Evolutionary conservation across 1,140 invertebrate species (phyloP).

Genomic region (Zaprionus kolodkinae): DNA sequence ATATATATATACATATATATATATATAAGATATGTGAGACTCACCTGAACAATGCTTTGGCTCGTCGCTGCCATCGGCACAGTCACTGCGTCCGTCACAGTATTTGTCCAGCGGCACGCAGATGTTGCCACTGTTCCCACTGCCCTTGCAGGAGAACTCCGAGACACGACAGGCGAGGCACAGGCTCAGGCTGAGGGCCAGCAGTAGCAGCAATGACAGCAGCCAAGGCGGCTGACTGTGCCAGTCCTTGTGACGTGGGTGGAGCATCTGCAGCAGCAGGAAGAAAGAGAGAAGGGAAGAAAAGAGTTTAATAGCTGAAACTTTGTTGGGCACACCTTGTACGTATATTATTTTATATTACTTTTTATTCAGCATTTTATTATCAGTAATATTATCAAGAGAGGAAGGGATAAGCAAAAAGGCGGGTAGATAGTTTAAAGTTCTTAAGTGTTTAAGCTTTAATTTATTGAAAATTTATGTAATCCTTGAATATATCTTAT

Average conservation of each 20-base stretch:
- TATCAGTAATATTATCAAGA: no score
- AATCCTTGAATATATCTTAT: no score
- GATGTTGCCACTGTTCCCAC: constrained; percentile 86
- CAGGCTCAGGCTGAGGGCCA: constrained; percentile 54
- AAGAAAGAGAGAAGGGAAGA: not conserved
- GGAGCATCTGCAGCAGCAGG: constrained; percentile 30
- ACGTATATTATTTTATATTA: not conserved
- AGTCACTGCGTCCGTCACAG: constrained; percentile 93
- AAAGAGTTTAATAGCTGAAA: not conserved
- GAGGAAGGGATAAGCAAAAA: no score
- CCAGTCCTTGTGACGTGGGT: not conserved
- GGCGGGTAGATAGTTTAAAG: no score
- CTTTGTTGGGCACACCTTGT: not conserved
- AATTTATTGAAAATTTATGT: no score
- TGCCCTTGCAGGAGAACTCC: constrained; percentile 92
- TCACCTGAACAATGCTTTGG: constrained; percentile 91
- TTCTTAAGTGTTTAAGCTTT: no score
- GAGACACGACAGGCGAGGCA: constrained; percentile 89
- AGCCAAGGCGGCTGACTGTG: constrained; percentile 40
- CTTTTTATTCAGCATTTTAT: no score
- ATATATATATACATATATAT: constrained; percentile 21
- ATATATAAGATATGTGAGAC: constrained; percentile 44
- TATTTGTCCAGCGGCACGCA: constrained; percentile 93
- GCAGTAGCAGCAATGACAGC: constrained; percentile 41
- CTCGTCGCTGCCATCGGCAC: constrained; percentile 93